Percentiles rank a stretch among this genome's conserved stretches.
These are phyloP conservation scores for Neoitamus cyanurus DNA, from an alignment of 2,888 invertebrate species.

Conservation along the genomic window DNA sequence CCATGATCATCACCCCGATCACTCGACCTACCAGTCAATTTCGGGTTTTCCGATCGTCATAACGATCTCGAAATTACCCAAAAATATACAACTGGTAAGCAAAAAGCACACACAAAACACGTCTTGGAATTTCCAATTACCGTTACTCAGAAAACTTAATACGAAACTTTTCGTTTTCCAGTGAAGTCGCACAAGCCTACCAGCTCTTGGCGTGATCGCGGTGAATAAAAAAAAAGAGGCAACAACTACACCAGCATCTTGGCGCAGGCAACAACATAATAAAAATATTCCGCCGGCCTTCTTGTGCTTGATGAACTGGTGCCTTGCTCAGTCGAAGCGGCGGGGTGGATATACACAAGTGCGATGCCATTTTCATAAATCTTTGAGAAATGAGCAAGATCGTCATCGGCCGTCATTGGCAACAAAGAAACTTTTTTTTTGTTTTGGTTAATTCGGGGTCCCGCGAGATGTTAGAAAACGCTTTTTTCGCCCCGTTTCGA, in stretches of 20 bases:
- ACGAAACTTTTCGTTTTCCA: slow-evolving; percentile 28
- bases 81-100: background rate
- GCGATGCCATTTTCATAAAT: slow-evolving; percentile 33
- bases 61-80: background rate
- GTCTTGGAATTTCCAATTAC: slow-evolving; percentile 38
- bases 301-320: background rate
- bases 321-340: background rate
- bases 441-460: background rate
- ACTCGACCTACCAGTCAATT: background rate
- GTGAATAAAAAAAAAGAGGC: background rate
- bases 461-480: background rate
- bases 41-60: background rate
- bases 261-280: background rate
- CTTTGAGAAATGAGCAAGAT: slow-evolving; percentile 20
- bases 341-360: background rate
- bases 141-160: slow-evolving; percentile 35
- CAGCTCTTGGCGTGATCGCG: background rate
- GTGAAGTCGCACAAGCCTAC: background rate
- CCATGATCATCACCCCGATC: background rate
- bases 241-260: background rate
- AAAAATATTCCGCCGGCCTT: background rate
- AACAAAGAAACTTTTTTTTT: background rate
- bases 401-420: background rate
- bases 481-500: background rate
- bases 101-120: background rate